A percentile compares a stretch with the other conserved stretches of the same genome.
These are phyloP conservation scores for Nebria brevicollis DNA, from an alignment of 2,888 invertebrate genomes.

Conservation along the genomic window DNA sequence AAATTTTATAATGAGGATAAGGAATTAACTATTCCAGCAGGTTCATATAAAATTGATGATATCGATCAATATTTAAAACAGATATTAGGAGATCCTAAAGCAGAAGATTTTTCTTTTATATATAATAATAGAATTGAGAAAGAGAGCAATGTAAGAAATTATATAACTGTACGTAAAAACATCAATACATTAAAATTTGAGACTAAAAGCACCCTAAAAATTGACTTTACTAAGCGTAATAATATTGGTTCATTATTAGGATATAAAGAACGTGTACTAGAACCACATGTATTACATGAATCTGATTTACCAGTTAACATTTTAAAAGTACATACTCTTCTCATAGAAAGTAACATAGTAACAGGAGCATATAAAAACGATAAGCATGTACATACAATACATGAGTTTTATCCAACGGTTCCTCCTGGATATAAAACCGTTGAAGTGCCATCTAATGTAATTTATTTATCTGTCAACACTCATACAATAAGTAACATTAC, in stretches of 20 bases:
- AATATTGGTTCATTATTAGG: no score
- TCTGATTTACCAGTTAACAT: conserved; percentile 53
- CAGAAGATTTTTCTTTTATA: background rate
- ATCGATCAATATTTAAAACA: conserved; percentile 49
- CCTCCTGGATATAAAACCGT: conserved; percentile 52
- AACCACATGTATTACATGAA: no score
- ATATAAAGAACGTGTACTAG: no score
- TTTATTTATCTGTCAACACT: no score
- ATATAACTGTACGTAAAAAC: conserved; percentile 48
- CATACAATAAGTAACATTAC: no score
- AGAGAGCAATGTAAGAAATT: no score
- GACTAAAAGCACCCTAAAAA: conserved; percentile 46
- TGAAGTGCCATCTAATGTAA: no score
- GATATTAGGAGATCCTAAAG: background rate
- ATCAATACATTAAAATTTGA: conserved; percentile 52
- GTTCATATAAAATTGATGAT: conserved; percentile 54
- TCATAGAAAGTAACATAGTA: conserved; percentile 52
- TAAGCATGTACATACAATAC: conserved; percentile 8
- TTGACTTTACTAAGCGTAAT: conserved; percentile 41
- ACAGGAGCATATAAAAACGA: conserved; percentile 52
- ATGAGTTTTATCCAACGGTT: no score
- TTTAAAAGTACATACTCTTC: conserved; percentile 50
- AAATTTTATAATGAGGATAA: conserved; percentile 51
- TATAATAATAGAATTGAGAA: background rate
- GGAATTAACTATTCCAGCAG: conserved; percentile 51